phyloP scores from a whole-genome alignment of 2,113 vertebrate species.

The Lagopus leucura region DNA sequence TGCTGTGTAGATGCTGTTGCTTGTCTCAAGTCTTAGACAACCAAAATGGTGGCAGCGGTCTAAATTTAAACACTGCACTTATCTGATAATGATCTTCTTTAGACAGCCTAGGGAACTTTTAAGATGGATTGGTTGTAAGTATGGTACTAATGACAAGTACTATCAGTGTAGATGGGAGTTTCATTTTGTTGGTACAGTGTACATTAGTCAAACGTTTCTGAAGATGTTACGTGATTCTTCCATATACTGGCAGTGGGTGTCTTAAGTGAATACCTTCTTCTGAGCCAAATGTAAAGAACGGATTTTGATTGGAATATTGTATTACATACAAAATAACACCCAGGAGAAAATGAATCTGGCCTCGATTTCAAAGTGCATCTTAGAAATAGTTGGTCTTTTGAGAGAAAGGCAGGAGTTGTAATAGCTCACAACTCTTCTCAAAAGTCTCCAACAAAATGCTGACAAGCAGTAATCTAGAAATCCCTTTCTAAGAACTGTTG shows the following conservation, averaged over 20 bases:
- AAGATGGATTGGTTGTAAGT: background rate
- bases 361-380: conserved; percentile 11
- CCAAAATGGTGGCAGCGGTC: background rate
- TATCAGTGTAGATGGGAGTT: background rate
- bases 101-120: background rate
- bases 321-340: background rate
- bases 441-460: background rate
- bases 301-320: background rate
- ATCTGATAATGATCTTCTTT: background rate
- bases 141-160: background rate
- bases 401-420: background rate
- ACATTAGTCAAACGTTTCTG: background rate
- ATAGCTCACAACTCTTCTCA: background rate
- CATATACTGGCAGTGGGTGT: background rate
- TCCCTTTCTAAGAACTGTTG: background rate
- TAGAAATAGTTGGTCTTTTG: background rate
- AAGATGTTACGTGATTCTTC: background rate
- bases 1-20: background rate
- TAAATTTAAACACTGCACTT: background rate
- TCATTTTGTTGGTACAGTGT: background rate
- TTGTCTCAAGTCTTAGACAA: background rate
- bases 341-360: background rate
- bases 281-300: background rate
- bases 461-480: background rate
- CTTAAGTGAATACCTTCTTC: background rate